Evolutionary conservation across 2,113 vertebrate species (phyloP).

Genomic region (Oncorhynchus nerka): DNA sequence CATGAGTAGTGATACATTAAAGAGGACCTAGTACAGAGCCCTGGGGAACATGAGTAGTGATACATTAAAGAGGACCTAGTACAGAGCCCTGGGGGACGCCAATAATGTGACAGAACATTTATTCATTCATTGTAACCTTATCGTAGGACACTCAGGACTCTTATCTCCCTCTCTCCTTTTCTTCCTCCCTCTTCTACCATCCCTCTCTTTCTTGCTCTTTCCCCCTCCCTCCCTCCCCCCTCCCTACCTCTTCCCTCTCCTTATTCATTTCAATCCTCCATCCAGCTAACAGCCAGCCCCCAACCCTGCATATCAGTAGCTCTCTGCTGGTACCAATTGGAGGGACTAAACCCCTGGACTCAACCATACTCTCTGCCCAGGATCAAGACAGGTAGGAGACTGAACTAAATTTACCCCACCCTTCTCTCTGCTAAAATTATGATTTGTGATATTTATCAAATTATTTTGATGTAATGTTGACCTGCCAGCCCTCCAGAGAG

Average conservation of each 20-base stretch:
- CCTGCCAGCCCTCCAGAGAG: slow-evolving; percentile 47
- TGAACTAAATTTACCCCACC: no score
- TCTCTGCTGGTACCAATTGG: slow-evolving; percentile 81
- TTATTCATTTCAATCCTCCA: slow-evolving; percentile 9
- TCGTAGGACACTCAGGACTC: no score
- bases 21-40: no score
- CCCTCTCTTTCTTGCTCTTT: slow-evolving; percentile 8
- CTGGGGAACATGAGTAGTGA: no score
- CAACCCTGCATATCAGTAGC: slow-evolving; percentile 65
- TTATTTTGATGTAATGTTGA: no score
- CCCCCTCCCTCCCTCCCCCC: not conserved
- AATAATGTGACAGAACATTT: no score
- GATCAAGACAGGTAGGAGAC: slow-evolving; percentile 33
- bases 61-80: no score
- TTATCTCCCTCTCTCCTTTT: not conserved
- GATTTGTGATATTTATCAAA: no score
- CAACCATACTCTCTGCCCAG: slow-evolving; percentile 65
- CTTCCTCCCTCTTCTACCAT: not conserved
- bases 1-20: no score
- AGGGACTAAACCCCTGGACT: slow-evolving; percentile 66
- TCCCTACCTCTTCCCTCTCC: not conserved
- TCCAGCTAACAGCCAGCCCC: slow-evolving; percentile 69
- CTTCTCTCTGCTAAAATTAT: no score
- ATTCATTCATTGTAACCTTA: no score
- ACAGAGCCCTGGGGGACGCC: no score